Evolutionary conservation across 2,797 vertebrate genomes (phyloP), one percentile per base, ranked within the genome.

Genomic region (Rhinichthys osculus): DNA sequence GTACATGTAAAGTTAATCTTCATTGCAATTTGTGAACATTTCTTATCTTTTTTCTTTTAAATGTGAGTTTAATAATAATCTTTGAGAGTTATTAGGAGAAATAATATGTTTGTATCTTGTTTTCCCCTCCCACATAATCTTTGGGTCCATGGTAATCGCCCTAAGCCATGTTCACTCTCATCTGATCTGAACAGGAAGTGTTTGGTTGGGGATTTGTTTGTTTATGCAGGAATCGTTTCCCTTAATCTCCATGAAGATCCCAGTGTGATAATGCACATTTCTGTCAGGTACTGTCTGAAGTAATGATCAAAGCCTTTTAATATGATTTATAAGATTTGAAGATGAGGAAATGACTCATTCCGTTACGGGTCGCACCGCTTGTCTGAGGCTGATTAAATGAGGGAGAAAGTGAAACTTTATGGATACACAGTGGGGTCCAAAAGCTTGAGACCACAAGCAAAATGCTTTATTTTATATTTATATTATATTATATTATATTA

Each of bases 261-360:
- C 50, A 42, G 10, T 73, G 64, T 73, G 89, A 90, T 90, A 90
- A 72, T 67, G 84, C 81, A 79, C 47, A 64, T 80, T 78, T 89
- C 78, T 86, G 70, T 87, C 86, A 80, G 83, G 81, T 81, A 76
- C 72, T 76, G 72, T 89, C 87, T 88, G 85, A 72, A 87, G 80
- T 35, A 19, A 81, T 71, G 88, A 90, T 90, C 85, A 89, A 88
- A 88, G 86, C 57, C 59, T 64, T 82, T 72, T 91, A 89, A 90
- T 90, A 81, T 57, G 82, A 84, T 81, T 88, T 85, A 81, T 73
- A 71, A 78, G 76, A 84, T 44, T 44, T 72, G 77, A 59, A 82
- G 85, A 89, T 87, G 78, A 40, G 81, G 82, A 85, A 59, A 81
- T 50, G 47, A 81, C 69, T 80, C 40, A 6, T 80, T 81, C 27